These are phyloP conservation scores for Raja brachyura DNA, from an alignment of 2,113 vertebrate species.

Conservation along the genomic window DNA sequence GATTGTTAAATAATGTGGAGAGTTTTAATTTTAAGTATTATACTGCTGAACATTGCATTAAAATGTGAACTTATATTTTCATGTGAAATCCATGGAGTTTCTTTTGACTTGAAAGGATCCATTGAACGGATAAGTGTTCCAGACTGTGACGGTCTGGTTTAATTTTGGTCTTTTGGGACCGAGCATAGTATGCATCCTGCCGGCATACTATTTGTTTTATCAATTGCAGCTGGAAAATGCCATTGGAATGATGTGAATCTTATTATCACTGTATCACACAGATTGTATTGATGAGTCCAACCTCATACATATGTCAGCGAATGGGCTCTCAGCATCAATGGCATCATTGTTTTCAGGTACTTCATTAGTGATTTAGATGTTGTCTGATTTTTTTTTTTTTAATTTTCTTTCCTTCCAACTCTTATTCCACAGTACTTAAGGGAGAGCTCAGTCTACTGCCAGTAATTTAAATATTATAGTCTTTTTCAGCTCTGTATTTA, in stretches of 20 bases:
- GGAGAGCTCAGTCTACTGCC: slow-evolving; percentile 8
- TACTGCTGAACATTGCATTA: not conserved
- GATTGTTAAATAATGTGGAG: not conserved
- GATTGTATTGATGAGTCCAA: slow-evolving; percentile 85
- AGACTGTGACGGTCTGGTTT: not conserved
- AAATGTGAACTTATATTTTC: not conserved
- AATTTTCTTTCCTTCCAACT: not conserved
- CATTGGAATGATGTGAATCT: slow-evolving; percentile 41
- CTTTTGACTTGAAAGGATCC: not conserved
- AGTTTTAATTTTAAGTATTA: not conserved
- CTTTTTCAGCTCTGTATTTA: not conserved
- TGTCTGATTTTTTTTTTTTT: not conserved
- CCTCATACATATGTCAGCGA: slow-evolving; percentile 84
- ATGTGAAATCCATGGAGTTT: not conserved
- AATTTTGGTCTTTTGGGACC: not conserved
- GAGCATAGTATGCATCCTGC: not conserved
- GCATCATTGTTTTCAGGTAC: slow-evolving; percentile 92
- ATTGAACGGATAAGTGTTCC: not conserved
- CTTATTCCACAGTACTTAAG: slow-evolving; percentile 11
- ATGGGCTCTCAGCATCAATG: slow-evolving; percentile 79
- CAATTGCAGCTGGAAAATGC: not conserved
- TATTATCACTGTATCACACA: slow-evolving; percentile 67
- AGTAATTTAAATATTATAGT: not conserved
- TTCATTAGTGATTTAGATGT: slow-evolving; percentile 40
- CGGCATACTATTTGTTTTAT: slow-evolving; percentile 39